phyloP scores from a whole-genome alignment of 2,888 invertebrate species.

The Hypolimnas misippus region DNA sequence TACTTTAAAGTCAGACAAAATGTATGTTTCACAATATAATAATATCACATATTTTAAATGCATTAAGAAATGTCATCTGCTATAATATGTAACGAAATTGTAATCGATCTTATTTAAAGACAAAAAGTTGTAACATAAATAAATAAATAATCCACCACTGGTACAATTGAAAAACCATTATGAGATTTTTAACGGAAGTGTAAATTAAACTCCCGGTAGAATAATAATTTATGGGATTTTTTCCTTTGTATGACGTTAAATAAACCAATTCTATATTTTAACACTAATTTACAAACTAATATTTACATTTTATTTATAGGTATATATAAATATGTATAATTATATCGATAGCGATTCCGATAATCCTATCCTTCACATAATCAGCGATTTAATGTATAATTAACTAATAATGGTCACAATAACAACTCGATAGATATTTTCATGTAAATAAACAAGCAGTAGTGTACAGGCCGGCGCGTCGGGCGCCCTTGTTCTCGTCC shows the following conservation, averaged over 20 bases:
- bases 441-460: conserved; percentile 83
- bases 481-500: conserved; percentile 62
- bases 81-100: conserved; percentile 51
- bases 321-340: conserved; percentile 84
- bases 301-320: conserved; percentile 84
- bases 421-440: conserved; percentile 83
- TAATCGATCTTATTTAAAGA: conserved; percentile 55
- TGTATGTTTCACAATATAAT: conserved; percentile 76
- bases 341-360: conserved; percentile 79
- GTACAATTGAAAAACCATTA: conserved; percentile 83
- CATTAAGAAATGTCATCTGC: conserved; percentile 75
- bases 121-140: conserved; percentile 70
- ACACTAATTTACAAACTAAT: conserved; percentile 81
- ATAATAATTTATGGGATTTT: conserved; percentile 83
- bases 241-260: conserved; percentile 82
- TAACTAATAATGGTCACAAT: conserved; percentile 84
- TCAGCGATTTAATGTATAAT: conserved; percentile 81
- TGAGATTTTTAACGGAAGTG: conserved; percentile 82
- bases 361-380: conserved; percentile 78
- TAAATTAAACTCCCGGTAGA: conserved; percentile 78
- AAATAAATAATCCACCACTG: conserved; percentile 81
- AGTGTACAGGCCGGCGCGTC: conserved; percentile 67
- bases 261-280: conserved; percentile 84
- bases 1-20: conserved; percentile 83
- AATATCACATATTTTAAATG: conserved; percentile 84